phyloP scores from a whole-genome alignment of 1,140 invertebrate genomes.

The Asobara japonica region DNA sequence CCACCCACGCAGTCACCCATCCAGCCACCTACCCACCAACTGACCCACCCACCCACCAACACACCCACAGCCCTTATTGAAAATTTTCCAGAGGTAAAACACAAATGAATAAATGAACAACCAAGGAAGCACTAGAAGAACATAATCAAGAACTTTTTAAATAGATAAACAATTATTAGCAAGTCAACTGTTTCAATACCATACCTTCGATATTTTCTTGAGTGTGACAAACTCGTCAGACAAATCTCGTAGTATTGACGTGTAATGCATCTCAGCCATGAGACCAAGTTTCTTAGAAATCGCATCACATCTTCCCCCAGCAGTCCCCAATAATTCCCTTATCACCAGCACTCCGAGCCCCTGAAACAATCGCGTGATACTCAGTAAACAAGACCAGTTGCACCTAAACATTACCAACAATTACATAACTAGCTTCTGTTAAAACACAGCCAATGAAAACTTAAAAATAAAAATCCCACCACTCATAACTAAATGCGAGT shows the following conservation, averaged over 20 bases:
- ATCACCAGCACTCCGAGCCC: background rate
- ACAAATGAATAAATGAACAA: no score
- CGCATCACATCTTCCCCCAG: conserved; percentile 50
- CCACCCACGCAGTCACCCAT: no score
- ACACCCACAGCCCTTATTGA: no score
- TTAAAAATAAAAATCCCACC: background rate
- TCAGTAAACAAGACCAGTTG: background rate
- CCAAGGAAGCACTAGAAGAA: no score
- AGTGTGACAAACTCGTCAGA: conserved; percentile 65
- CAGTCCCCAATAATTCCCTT: background rate
- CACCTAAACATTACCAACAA: background rate
- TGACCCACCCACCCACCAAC: no score
- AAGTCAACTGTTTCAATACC: conserved; percentile 20
- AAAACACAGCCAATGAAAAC: background rate
- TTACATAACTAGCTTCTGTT: background rate
- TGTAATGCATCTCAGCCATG: conserved; percentile 67
- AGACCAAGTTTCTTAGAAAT: conserved; percentile 44
- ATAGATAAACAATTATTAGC: background rate
- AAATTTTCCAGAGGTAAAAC: no score
- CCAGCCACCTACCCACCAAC: no score
- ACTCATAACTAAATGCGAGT: background rate
- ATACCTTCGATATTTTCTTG: conserved; percentile 63
- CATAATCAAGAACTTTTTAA: background rate
- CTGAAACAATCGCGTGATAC: background rate
- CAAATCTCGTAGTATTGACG: conserved; percentile 67